Evolutionary conservation across 2,888 invertebrate genomes (phyloP), one percentile per base, ranked within the genome.

Genomic region (Habroteleia sp.): DNA sequence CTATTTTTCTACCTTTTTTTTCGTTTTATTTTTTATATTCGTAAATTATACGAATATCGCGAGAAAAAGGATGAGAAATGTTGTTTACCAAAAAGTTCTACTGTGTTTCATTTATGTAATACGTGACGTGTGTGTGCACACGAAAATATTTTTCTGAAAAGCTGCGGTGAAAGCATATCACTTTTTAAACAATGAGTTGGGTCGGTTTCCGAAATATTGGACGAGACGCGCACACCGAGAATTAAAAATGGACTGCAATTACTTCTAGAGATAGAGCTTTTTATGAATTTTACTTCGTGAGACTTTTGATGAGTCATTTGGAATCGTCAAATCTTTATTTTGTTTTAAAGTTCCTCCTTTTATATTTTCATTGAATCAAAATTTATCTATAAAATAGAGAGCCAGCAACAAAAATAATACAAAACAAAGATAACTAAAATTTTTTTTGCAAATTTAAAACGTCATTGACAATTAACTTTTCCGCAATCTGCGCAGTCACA

Each of bases 121-220:
- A 65, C 65, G 65, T 54, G 65, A 54, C 44, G 10, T 52, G 52
- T 52, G 54, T 65, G 37, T 52, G 10, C 65, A 65, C 65, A 65
- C 54, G 37, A 54, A 29, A 65, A 44, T 17, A 17, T 50, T 41
- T 52, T 44, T 44, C 35, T 44, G 44, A 52, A 65, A 42, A 39
- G 8, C 25, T n/a, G 27, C 27, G 52, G 16, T 41, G 52, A 65
- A 52, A 52, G 52, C 42, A 35, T 35, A 52, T 44, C 41, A 50
- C 48, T 50, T 42, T 63, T 65, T 44, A 52, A 65, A 65, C 65
- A 44, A 44, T 16, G 42, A 41, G 50, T 65, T 27, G 50, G 23
- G 23, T 31, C 39, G 63, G 63, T 41, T 52, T 65, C 27, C 52
- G 35, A 52, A 65, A 52, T 65, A 65, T 42, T 44, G 33, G 33